phyloP scores from a whole-genome alignment of 2,113 vertebrate genomes.

The Ceyx melanurus region DNA sequence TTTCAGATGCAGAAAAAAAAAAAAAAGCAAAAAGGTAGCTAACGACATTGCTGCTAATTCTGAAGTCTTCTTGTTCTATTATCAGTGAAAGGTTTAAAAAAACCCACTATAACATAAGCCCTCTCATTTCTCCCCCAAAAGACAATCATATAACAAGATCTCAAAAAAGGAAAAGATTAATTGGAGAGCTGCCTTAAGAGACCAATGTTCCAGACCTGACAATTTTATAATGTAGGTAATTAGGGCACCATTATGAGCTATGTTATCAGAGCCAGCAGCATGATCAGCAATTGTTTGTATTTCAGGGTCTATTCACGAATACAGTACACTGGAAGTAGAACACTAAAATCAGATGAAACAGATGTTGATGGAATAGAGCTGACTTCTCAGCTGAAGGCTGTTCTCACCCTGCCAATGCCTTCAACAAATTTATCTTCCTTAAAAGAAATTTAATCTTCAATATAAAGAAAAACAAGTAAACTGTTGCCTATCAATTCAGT shows the following conservation, averaged over 20 bases:
- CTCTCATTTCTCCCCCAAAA: conserved; percentile 39
- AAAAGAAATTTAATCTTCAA: not conserved
- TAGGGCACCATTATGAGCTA: conserved; percentile 41
- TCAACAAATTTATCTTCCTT: not conserved
- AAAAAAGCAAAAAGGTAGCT: not conserved
- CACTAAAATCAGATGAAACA: conserved; percentile 22
- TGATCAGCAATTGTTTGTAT: conserved; percentile 37
- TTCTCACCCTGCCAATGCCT: not conserved
- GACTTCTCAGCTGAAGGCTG: not conserved
- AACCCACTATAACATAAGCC: not conserved
- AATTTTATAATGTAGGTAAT: conserved; percentile 60
- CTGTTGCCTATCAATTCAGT: not conserved
- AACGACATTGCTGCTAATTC: conserved; percentile 25
- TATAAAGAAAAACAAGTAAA: not conserved
- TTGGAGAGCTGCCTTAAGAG: conserved; percentile 63
- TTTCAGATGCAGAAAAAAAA: conserved; percentile 1
- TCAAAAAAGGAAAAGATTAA: conserved; percentile 73
- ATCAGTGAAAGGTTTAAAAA: not conserved
- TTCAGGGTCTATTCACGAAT: not conserved
- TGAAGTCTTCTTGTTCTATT: conserved; percentile 9
- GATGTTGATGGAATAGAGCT: conserved; percentile 11
- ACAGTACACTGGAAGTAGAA: not conserved
- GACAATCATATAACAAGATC: conserved; percentile 50
- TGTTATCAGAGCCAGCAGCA: conserved; percentile 41
- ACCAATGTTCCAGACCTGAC: conserved; percentile 68